A percentile compares a stretch with the other conserved stretches of the same genome.
Conservation (phyloP, 2,888 invertebrate species). For the Agrotis puta region DNA sequence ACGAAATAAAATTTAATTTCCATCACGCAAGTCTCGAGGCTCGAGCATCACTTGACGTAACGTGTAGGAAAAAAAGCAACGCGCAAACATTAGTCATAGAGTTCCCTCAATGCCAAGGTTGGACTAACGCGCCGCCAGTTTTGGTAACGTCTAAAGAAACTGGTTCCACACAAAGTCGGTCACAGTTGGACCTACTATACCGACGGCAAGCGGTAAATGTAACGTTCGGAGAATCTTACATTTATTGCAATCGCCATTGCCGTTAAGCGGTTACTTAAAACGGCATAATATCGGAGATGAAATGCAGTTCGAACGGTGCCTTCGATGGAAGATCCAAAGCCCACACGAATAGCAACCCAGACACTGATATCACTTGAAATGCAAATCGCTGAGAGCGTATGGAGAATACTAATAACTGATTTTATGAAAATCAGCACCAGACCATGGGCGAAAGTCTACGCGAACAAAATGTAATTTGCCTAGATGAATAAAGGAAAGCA, state of each 20-base stretch:
- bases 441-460: constrained; percentile 51
- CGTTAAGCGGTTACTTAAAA: constrained; percentile 60
- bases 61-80: constrained; percentile 62
- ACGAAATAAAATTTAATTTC: constrained; percentile 65
- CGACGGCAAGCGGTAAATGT: constrained; percentile 69
- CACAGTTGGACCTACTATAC: constrained; percentile 60
- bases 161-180: constrained; percentile 79
- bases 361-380: constrained; percentile 57
- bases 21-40: constrained; percentile 66
- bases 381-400: constrained; percentile 55
- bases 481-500: constrained; percentile 63
- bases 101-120: constrained; percentile 88
- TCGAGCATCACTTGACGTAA: constrained; percentile 68
- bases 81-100: constrained; percentile 79
- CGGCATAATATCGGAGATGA: constrained; percentile 54
- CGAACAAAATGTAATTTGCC: constrained; percentile 55
- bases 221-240: constrained; percentile 62
- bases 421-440: constrained; percentile 34
- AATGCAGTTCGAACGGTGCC: constrained; percentile 62
- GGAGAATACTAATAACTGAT: constrained; percentile 44
- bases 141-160: constrained; percentile 77
- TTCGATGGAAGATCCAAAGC: constrained; percentile 35
- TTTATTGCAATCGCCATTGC: constrained; percentile 59
- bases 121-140: constrained; percentile 69
- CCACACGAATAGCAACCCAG: constrained; percentile 43